phyloP scores from a whole-genome alignment of 2,888 invertebrate genomes.

The Drosophila suboccidentalis region DNA sequence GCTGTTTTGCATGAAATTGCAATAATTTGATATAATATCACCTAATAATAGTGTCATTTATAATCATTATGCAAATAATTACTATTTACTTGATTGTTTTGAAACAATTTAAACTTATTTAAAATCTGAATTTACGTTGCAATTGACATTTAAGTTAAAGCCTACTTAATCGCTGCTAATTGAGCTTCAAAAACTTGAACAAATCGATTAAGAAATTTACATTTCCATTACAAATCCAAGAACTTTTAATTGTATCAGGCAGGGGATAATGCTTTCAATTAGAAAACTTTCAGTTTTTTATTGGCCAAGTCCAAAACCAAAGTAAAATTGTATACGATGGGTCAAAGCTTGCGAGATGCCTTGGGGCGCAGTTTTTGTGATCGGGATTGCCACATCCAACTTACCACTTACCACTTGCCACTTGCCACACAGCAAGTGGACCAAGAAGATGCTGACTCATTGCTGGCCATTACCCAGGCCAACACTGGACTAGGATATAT shows the following conservation, averaged over 20 bases:
- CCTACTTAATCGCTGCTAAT: neutral
- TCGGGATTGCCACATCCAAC: neutral
- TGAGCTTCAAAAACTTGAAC: neutral
- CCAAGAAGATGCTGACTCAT: slow-evolving; percentile 43
- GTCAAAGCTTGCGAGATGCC: slow-evolving; percentile 8
- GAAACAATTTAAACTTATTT: neutral
- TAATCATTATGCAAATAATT: neutral
- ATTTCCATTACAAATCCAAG: slow-evolving; percentile 19
- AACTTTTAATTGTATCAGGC: neutral
- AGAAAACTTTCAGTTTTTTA: slow-evolving; percentile 28
- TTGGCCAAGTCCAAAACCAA: slow-evolving; percentile 13
- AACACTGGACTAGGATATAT: slow-evolving; percentile 1
- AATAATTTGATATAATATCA: too few species aligned
- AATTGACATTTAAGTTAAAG: neutral
- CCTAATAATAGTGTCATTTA: too few species aligned
- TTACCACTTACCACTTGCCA: neutral
- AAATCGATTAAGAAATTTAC: slow-evolving; percentile 15
- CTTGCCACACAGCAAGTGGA: slow-evolving; percentile 1
- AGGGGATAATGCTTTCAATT: slow-evolving; percentile 45
- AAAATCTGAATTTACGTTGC: neutral
- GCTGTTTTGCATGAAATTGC: too few species aligned
- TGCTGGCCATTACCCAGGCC: slow-evolving; percentile 50
- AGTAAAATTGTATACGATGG: slow-evolving; percentile 32
- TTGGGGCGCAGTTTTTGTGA: slow-evolving; percentile 2
- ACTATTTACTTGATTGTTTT: neutral